Evolutionary conservation across 2,113 vertebrate genomes (phyloP).

Genomic region (Podiceps cristatus): DNA sequence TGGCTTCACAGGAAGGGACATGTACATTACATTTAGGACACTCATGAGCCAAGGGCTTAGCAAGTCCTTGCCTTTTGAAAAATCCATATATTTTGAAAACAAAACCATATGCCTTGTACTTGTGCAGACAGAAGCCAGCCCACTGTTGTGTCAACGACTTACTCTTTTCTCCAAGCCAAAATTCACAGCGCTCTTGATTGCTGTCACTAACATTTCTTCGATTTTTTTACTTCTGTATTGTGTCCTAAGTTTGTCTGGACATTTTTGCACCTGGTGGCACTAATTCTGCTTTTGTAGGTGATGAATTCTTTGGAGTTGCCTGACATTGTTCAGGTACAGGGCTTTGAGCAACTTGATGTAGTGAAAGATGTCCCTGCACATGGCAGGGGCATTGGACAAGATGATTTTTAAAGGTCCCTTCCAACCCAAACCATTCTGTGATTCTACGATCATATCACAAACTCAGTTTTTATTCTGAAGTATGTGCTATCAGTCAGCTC

Average conservation of each 20-base stretch:
- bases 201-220: background rate
- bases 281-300: background rate
- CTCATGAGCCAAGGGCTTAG: background rate
- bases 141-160: background rate
- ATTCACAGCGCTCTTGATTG: background rate
- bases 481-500: fast-evolving
- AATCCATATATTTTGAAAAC: background rate
- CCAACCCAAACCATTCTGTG: background rate
- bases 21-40: background rate
- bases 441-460: background rate
- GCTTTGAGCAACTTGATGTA: background rate
- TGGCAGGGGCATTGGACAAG: background rate
- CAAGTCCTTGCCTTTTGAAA: background rate
- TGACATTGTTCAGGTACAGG: background rate
- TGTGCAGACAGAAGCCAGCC: background rate
- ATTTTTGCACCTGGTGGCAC: background rate
- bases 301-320: background rate
- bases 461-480: background rate
- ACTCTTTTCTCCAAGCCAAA: background rate
- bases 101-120: background rate
- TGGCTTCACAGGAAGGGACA: background rate
- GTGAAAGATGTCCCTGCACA: background rate
- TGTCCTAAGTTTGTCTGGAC: background rate
- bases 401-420: background rate
- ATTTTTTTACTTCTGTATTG: background rate